These are phyloP conservation scores for Plestiodon gilberti DNA, from an alignment of 2,113 vertebrate genomes.

Conservation along the genomic window DNA sequence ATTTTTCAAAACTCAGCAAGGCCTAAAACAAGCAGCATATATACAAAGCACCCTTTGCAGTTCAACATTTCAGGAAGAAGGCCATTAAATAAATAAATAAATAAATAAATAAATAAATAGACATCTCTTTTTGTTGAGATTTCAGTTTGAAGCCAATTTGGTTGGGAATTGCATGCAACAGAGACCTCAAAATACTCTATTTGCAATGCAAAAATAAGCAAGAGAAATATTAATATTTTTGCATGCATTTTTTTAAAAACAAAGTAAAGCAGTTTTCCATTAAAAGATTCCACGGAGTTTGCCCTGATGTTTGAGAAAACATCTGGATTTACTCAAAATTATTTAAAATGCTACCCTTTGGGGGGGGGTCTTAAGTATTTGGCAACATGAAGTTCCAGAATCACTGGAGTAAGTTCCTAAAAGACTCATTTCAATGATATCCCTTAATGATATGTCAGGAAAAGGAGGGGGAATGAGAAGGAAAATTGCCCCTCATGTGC, in stretches of 20 bases:
- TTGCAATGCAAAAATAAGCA: conserved; percentile 13
- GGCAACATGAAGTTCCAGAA: not conserved
- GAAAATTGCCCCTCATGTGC: not conserved
- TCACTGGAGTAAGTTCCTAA: not conserved
- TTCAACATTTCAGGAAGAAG: not conserved
- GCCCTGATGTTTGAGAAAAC: not conserved
- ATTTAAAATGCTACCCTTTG: not conserved
- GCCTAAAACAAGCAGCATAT: conserved; percentile 1
- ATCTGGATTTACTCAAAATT: conserved; percentile 10
- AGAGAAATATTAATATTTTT: conserved; percentile 26
- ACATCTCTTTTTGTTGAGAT: not conserved
- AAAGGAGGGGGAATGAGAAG: not conserved
- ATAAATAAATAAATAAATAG: not conserved
- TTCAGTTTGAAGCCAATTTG: conserved; percentile 8
- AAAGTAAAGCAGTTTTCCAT: not conserved
- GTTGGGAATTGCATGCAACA: not conserved
- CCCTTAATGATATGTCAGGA: not conserved
- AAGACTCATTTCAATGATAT: not conserved
- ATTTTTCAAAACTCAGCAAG: conserved; percentile 2
- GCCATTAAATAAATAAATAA: not conserved
- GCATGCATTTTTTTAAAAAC: not conserved
- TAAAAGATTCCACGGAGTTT: conserved; percentile 4
- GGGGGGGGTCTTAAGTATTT: not conserved
- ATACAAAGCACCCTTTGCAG: not conserved
- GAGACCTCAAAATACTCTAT: not conserved